These are phyloP conservation scores for Himalopsyche kuldschensis DNA, from an alignment of 2,888 invertebrate species.

Conservation along the genomic window DNA sequence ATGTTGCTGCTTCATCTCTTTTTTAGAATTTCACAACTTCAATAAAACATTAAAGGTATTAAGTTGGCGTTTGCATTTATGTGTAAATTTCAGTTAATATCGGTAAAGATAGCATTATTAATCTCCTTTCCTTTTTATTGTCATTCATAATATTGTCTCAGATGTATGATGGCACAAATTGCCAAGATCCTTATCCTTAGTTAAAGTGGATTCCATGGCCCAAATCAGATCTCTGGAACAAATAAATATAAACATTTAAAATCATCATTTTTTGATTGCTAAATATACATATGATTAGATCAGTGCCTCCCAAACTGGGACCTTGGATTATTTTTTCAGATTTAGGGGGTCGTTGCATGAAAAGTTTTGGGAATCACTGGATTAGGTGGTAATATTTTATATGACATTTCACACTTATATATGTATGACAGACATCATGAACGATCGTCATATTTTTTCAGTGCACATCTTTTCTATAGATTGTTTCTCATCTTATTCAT, in stretches of 20 bases:
- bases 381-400: too few relatives aligned
- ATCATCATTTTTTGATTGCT: too few relatives aligned
- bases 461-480: too few relatives aligned
- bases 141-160: background rate
- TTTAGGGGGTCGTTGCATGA: too few relatives aligned
- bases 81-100: background rate
- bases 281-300: too few relatives aligned
- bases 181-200: slow-evolving; percentile 2
- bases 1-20: background rate
- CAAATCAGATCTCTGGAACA: slow-evolving; percentile 32
- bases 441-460: too few relatives aligned
- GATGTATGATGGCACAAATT: background rate
- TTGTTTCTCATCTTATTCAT: too few relatives aligned
- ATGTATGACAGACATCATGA: too few relatives aligned
- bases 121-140: background rate
- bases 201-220: slow-evolving; percentile 20
- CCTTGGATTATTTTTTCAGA: too few relatives aligned
- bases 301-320: too few relatives aligned
- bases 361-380: too few relatives aligned
- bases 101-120: background rate
- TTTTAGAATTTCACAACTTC: background rate
- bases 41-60: background rate
- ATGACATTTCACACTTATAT: too few relatives aligned
- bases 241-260: background rate
- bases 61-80: background rate